Evolutionary conservation across 2,113 vertebrate species (phyloP), one percentile per base, ranked within the genome.

Genomic region (Phrynosoma platyrhinos): DNA sequence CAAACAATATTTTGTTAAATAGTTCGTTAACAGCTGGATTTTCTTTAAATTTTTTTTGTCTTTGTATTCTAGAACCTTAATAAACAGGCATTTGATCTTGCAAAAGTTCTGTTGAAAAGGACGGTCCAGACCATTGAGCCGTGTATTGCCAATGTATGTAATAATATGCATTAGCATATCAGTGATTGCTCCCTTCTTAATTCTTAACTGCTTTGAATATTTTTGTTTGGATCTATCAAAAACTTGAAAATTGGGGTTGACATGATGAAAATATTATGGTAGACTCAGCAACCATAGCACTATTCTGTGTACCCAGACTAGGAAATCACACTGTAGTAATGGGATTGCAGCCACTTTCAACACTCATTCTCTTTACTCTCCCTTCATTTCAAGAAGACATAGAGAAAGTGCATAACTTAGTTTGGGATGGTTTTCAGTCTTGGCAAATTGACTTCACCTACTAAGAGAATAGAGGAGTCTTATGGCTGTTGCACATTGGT

Each of bases 61-160:
- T 89, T 80, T 92, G 78, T 92, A 89, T 96, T 96, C 89, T 97
- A 99, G 99, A 99, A 99, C 94, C 96, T 99, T 96, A 99, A 99
- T 95, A 99, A 99, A 95, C 99, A 99, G 95, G 98, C 99, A 0
- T 99, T 99, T 88, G 99, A 99, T 94, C 97, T 99, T 91, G 98
- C 98, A 83, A 99, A 99, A 97, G 98, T 98, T 84, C 95, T 99
- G 66, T 95, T 99, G 96, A 99, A 99, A 97, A 98, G 98, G 95
- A 99, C 99, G 0, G 98, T 99, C 90, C 98, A 99, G 96, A 99
- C 98, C 88, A 99, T 99, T 92, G 99, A 99, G 96, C 98, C 98
- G 0, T 99, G 98, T 95, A 99, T 99, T 91, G 98, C 99, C 92
- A 99, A 99, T 92, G 99, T 99, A 97, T 93, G 99, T 97, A 95